Evolutionary conservation across 2,797 vertebrate genomes (phyloP).

Genomic region (Sebastes itinus): DNA sequence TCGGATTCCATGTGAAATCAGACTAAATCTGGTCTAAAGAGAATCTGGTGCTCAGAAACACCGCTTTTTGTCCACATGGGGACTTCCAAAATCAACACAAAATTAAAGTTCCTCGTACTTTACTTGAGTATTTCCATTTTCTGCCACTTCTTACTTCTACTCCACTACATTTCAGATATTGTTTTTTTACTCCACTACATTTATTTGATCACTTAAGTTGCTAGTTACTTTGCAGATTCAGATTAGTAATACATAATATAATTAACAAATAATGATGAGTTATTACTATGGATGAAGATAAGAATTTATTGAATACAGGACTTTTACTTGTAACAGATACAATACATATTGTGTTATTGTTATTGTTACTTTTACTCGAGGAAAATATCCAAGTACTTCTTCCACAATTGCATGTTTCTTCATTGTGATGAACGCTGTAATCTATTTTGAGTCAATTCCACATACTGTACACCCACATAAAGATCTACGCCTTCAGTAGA

Average conservation of each 20-base stretch:
- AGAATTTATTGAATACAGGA: background rate
- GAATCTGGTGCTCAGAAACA: background rate
- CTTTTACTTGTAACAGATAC: no score
- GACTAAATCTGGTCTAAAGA: no score
- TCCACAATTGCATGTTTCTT: no score
- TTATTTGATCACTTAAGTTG: no score
- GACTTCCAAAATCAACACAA: no score
- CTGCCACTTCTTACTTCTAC: background rate
- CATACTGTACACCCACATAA: no score
- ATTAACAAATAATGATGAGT: background rate
- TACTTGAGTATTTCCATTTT: background rate
- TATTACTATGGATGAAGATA: background rate
- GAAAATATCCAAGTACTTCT: no score
- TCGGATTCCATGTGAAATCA: no score
- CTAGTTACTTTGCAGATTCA: background rate
- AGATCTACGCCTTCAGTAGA: no score
- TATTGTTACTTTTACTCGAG: background rate
- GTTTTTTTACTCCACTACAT: no score
- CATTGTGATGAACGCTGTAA: no score
- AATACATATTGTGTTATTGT: background rate
- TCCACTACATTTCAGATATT: background rate
- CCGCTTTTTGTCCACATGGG: background rate
- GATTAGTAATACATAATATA: background rate
- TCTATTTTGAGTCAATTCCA: no score
- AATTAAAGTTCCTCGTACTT: background rate